Evolutionary conservation across 1,140 invertebrate genomes (phyloP).

Genomic region (Drosophila rhopaloa): DNA sequence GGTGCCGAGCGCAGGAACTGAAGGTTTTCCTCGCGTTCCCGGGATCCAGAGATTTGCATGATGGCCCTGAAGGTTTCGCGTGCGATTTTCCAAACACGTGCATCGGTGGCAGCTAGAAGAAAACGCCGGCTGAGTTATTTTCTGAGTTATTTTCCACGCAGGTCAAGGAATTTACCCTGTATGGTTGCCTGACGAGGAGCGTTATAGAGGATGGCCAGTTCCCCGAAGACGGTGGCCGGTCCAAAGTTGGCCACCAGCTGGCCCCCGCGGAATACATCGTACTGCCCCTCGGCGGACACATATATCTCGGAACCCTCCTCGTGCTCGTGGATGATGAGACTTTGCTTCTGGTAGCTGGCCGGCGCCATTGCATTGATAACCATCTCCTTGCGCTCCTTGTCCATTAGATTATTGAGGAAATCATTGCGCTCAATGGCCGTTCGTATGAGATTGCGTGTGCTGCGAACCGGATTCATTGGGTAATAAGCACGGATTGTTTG

Average conservation of each 20-base stretch:
- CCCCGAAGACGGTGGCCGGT: constrained; percentile 95
- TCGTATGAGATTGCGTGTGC: constrained; percentile 86
- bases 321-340: constrained; percentile 94
- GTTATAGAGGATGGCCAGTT: constrained; percentile 97
- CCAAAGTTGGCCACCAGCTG: constrained; percentile 92
- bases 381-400: constrained; percentile 91
- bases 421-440: constrained; percentile 93
- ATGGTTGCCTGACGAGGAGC: constrained; percentile 95
- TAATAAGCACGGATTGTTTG: constrained; percentile 37
- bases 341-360: constrained; percentile 90
- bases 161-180: constrained; percentile 86
- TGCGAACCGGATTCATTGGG: constrained; percentile 53
- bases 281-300: constrained; percentile 92
- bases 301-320: constrained; percentile 92
- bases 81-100: constrained; percentile 95
- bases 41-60: constrained; percentile 92
- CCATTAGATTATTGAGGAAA: constrained; percentile 95
- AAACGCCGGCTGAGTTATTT: neutral
- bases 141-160: neutral
- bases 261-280: constrained; percentile 93
- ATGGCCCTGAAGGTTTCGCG: constrained; percentile 94
- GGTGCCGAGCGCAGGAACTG: constrained; percentile 94
- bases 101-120: constrained; percentile 89
- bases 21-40: constrained; percentile 92
- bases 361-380: constrained; percentile 97